Evolutionary conservation across 23 tunicate species (phyloP), one percentile per base, ranked within the genome.

Genomic region (Phallusia fumigata): DNA sequence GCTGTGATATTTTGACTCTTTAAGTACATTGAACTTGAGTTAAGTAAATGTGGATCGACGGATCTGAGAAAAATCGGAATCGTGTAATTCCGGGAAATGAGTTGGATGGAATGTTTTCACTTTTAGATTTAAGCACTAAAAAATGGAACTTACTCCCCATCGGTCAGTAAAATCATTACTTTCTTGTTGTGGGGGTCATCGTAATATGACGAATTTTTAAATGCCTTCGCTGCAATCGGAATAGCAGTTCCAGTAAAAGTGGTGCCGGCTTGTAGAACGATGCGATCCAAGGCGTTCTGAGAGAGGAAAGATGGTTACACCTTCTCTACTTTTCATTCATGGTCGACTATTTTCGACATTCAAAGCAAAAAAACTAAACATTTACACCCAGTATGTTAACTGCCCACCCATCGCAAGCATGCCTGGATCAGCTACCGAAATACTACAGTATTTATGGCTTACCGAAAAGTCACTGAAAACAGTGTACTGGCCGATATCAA

Each of bases 161-260:
- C 92, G 0, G 92, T 88, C 6, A 88, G 84, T 24, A 88, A 53
- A 79, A 88, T 83, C 53, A 88, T 21, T 0, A 88, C 92, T 73
- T 88, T 88, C 36, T 65, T 72, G 65, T 83, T 79, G 33, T 44
- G 22, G 35, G 92, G 79, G 74, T 88, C 92, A 34, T 83, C 65
- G 75, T 77, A 88, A 31, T 83, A 74, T 19, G 52, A 65, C 8
- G 92, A 88, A 30, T 35, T 78, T 76, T 65, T 19, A 53, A 88
- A 88, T 52, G 77, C 87, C 31, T 52, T 30, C 18, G 79, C 76
- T 28, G 84, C 84, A 65, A 83, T 88, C 22, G 78, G 84, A n/a
- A 88, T 64, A 35, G 92, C 92, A 33, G 75, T 53, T 21, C 87
- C 92, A 11, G 92, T 88, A 30, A 52, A 88, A 33, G 92, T 88